These are phyloP conservation scores for Oophaga sylvatica DNA, from an alignment of 2,797 vertebrate species.

Conservation along the genomic window DNA sequence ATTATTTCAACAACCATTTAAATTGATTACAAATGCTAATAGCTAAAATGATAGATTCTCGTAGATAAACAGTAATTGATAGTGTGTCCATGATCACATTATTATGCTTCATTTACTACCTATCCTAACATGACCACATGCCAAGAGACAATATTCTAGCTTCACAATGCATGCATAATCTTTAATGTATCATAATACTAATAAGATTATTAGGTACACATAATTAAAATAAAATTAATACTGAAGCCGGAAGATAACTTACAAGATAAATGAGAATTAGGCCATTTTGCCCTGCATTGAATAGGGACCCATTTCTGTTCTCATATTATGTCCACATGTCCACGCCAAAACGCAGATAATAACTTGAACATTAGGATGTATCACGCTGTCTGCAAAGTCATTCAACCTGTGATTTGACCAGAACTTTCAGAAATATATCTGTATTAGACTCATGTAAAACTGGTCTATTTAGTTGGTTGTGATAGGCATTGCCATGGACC, in stretches of 20 bases:
- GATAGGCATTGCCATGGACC: no score
- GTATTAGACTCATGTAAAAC: no score
- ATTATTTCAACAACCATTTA: not conserved
- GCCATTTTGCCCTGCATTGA: not conserved
- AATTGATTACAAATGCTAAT: slow-evolving; percentile 10
- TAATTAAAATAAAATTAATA: not conserved
- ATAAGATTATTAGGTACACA: not conserved
- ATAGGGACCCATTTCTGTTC: no score
- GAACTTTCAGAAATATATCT: no score
- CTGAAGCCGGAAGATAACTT: not conserved
- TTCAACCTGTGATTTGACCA: no score
- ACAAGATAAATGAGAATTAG: not conserved
- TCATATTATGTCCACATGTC: no score
- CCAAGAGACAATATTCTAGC: not conserved
- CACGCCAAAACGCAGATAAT: no score
- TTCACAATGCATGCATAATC: not conserved
- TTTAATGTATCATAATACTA: not conserved
- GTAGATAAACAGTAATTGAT: not conserved
- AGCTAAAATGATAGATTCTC: not conserved
- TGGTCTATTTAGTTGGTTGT: no score
- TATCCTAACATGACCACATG: not conserved
- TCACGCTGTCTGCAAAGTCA: no score
- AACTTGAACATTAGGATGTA: no score
- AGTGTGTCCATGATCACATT: not conserved
- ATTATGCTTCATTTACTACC: not conserved